These are phyloP conservation scores for Celastrina argiolus DNA, from an alignment of 2,888 invertebrate species.

Conservation along the genomic window DNA sequence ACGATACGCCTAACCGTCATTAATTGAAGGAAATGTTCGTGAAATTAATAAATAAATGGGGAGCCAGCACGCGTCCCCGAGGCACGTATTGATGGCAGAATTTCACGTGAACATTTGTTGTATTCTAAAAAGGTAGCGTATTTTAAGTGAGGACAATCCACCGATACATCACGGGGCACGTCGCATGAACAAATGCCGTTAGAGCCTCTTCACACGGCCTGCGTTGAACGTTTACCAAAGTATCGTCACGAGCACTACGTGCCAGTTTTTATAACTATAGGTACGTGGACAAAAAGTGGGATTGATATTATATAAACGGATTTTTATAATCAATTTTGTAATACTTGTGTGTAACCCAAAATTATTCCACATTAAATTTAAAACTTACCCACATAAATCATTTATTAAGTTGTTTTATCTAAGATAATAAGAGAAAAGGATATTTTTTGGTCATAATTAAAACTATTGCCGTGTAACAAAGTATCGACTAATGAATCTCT, in stretches of 20 bases:
- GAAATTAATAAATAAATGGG: slow-evolving; percentile 20
- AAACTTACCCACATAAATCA: no score
- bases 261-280: not conserved
- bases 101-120: slow-evolving; percentile 22
- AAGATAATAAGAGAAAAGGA: no score
- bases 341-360: no score
- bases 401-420: no score
- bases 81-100: slow-evolving; percentile 20
- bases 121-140: slow-evolving; percentile 22
- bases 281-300: not conserved
- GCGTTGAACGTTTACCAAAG: not conserved
- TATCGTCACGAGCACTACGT: not conserved
- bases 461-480: no score
- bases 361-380: no score
- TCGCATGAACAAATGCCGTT: slow-evolving; percentile 20
- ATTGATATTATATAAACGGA: no score
- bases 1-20: slow-evolving; percentile 14
- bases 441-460: no score
- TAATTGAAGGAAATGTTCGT: slow-evolving; percentile 12
- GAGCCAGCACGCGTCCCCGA: slow-evolving; percentile 11
- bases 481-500: no score
- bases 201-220: slow-evolving; percentile 7
- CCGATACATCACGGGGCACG: slow-evolving; percentile 20
- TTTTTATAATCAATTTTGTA: no score
- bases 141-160: slow-evolving; percentile 22